Conservation (phyloP, 2,113 vertebrate genomes). For the Turdus rufiventris region DNA sequence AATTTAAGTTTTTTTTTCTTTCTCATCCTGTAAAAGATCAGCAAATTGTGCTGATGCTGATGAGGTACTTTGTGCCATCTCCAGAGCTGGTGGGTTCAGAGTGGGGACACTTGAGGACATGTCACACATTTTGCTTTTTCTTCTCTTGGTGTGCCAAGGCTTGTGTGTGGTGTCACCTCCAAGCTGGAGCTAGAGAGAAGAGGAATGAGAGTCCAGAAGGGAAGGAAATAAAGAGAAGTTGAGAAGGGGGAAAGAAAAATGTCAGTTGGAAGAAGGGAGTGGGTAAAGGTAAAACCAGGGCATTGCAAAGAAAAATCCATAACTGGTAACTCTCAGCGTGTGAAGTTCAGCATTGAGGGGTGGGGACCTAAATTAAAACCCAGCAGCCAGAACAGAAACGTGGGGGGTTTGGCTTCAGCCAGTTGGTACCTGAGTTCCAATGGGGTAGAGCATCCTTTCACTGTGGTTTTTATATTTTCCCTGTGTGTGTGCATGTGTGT, state of each 20-base stretch:
- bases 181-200: not conserved
- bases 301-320: fast-evolving
- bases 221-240: not conserved
- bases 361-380: slow-evolving; percentile 33
- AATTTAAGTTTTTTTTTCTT: not conserved
- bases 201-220: not conserved
- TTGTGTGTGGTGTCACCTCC: not conserved
- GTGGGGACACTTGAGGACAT: not conserved
- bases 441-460: not conserved
- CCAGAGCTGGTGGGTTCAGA: not conserved
- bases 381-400: not conserved
- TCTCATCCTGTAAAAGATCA: not conserved
- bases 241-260: not conserved
- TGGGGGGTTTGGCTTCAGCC: not conserved
- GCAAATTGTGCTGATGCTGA: not conserved
- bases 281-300: not conserved
- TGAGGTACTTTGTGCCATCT: not conserved
- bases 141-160: not conserved
- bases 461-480: not conserved
- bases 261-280: not conserved
- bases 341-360: not conserved
- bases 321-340: fast-evolving
- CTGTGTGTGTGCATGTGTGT: not conserved
- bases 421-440: not conserved
- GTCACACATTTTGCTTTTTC: not conserved